phyloP scores from a whole-genome alignment of 64 coral and sea anemone genomes.

The Catalaphyllia jardinei region DNA sequence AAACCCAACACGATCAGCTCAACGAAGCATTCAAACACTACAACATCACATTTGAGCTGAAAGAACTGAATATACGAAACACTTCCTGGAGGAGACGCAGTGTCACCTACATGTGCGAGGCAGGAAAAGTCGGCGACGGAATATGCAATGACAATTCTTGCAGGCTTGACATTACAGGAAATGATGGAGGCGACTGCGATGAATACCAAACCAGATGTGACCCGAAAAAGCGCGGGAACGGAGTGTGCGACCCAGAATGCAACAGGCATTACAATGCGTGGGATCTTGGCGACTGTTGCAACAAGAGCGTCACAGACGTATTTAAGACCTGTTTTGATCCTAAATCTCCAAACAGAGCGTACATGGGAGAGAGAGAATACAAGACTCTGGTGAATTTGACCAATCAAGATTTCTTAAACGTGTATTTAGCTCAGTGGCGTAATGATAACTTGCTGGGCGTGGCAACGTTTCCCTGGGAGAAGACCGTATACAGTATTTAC shows the following conservation, averaged over 20 bases:
- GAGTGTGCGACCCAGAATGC: constrained; percentile 92
- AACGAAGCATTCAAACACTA: constrained; percentile 59
- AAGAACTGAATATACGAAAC: constrained; percentile 62
- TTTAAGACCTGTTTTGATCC: constrained; percentile 86
- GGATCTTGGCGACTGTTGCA: constrained; percentile 93
- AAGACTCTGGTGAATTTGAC: constrained; percentile 64
- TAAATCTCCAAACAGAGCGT: constrained; percentile 72
- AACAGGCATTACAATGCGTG: constrained; percentile 66
- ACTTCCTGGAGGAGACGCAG: constrained; percentile 69
- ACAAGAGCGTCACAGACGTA: constrained; percentile 54
- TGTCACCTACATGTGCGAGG: constrained; percentile 65
- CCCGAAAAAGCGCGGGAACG: constrained; percentile 51
- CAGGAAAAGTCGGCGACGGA: constrained; percentile 60
- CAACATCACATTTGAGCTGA: constrained; percentile 80
- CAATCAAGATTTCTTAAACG: constrained; percentile 79
- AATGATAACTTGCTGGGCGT: constrained; percentile 58
- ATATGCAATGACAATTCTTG: constrained; percentile 57
- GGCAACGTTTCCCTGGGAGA: constrained; percentile 97
- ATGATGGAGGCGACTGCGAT: constrained; percentile 88
- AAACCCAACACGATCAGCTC: constrained; percentile 57
- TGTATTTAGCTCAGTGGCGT: constrained; percentile 74
- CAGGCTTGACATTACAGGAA: constrained; percentile 66
- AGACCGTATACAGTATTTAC: constrained; percentile 58
- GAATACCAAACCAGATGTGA: constrained; percentile 28
- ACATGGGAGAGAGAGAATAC: constrained; percentile 80